Conservation (phyloP, 2,888 invertebrate species). For the Gandaritis pyraliata region DNA sequence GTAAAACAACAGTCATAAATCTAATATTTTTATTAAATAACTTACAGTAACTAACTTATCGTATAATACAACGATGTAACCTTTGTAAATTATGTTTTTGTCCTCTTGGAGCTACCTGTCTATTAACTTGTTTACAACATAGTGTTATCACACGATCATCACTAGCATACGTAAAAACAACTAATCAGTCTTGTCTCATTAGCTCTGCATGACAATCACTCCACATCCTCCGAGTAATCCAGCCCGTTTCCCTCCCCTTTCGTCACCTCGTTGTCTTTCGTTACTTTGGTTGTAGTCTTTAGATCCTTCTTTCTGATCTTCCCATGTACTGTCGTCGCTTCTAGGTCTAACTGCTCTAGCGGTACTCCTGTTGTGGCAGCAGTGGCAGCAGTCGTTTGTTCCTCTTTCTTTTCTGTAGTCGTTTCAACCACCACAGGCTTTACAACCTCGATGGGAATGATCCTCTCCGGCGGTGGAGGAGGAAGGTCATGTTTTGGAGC, state of each 20-base stretch:
- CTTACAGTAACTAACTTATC: slow-evolving; percentile 8
- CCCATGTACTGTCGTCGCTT: slow-evolving; percentile 73
- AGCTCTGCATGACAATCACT: slow-evolving; percentile 51
- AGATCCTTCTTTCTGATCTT: slow-evolving; percentile 80
- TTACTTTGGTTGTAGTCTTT: slow-evolving; percentile 65
- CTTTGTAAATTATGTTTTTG: not conserved
- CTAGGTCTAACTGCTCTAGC: slow-evolving; percentile 60
- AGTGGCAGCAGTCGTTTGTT: slow-evolving; percentile 37
- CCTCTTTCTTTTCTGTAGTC: slow-evolving; percentile 49
- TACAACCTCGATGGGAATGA: slow-evolving; percentile 70
- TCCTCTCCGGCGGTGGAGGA: slow-evolving; percentile 70
- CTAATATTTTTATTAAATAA: slow-evolving; percentile 49
- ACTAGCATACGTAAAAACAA: slow-evolving; percentile 41
- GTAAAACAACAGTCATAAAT: slow-evolving; percentile 51
- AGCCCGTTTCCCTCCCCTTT: slow-evolving; percentile 70
- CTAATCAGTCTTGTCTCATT: slow-evolving; percentile 69
- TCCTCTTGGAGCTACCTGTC: slow-evolving; percentile 1
- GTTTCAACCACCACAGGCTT: slow-evolving; percentile 47
- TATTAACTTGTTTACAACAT: slow-evolving; percentile 10
- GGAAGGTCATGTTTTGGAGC: slow-evolving; percentile 75
- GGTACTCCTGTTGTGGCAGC: slow-evolving; percentile 45
- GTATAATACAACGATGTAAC: not conserved
- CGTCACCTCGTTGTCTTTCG: slow-evolving; percentile 75
- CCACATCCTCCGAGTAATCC: slow-evolving; percentile 65
- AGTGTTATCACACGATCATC: slow-evolving; percentile 31